These are phyloP conservation scores for Felis catus DNA, from an alignment of 2,113 vertebrate species.

Conservation along the genomic window F.catus_Fca126_mat1.0 CM031418.1:77229501-77230000, in stretches of 20 bases:
- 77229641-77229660: slow-evolving; percentile 46
- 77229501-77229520: background rate
- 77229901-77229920: background rate
- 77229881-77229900: background rate
- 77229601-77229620: background rate
- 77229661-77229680: slow-evolving; percentile 31
- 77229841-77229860: background rate
- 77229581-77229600: slow-evolving; percentile 25
- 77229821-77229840: background rate
- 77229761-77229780: background rate
- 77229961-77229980: background rate
- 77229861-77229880: background rate
- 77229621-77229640: slow-evolving; percentile 26
- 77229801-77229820: background rate
- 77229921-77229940: background rate
- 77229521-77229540: background rate
- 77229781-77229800: background rate
- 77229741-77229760: background rate
- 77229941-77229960: background rate
- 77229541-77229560: background rate
- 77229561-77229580: slow-evolving; percentile 5
- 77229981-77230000: slow-evolving; percentile 63
- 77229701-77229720: slow-evolving; percentile 6
- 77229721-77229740: background rate
- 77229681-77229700: slow-evolving; percentile 37